Percentiles rank a stretch among this genome's conserved stretches.
Evolutionary conservation across 2,888 invertebrate genomes (phyloP).

Genomic region (Euspilapteryx auroguttella): DNA sequence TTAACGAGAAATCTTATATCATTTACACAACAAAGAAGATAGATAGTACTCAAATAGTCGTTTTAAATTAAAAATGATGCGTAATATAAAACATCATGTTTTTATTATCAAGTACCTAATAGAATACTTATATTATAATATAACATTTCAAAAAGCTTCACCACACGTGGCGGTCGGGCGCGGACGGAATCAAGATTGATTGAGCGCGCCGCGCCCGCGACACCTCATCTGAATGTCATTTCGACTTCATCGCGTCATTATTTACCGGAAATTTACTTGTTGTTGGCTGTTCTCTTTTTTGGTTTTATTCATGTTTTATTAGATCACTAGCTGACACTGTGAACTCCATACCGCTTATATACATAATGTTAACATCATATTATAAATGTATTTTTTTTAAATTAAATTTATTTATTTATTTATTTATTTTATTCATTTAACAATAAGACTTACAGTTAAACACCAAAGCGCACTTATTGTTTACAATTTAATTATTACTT

Average conservation of each 20-base stretch:
- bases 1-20: no score
- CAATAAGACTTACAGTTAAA: no score
- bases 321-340: no score
- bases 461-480: no score
- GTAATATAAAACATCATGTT: not conserved
- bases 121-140: slow-evolving; percentile 1
- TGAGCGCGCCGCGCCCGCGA: slow-evolving; percentile 12
- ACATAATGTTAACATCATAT: no score
- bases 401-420: no score
- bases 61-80: not conserved
- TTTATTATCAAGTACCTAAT: slow-evolving; percentile 1
- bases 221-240: slow-evolving; percentile 12
- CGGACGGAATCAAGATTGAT: slow-evolving; percentile 19
- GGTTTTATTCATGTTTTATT: not conserved
- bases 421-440: no score
- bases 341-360: no score
- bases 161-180: slow-evolving; percentile 8
- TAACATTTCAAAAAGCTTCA: slow-evolving; percentile 3
- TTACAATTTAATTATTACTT: no score
- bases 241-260: not conserved
- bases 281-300: not conserved
- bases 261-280: not conserved
- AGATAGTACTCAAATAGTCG: not conserved
- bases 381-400: no score
- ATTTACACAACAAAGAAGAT: no score